Evolutionary conservation across 2,797 vertebrate species (phyloP), one percentile per base, ranked within the genome.

Genomic region (Thaleichthys pacificus): DNA sequence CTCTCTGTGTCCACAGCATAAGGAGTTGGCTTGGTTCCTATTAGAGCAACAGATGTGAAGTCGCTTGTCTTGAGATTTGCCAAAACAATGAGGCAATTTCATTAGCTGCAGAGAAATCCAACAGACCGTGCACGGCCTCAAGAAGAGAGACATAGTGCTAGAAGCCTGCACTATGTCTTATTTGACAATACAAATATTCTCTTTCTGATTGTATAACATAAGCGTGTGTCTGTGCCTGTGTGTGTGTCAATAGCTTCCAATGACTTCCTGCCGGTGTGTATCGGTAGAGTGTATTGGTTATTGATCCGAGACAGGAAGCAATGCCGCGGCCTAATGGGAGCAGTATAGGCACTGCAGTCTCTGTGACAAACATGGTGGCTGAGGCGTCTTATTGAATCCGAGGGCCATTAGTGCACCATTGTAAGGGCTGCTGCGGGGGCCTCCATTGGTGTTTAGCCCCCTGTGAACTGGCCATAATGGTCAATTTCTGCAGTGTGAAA

Each of bases 371-470:
- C 42, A 47, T 2, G 42, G 42, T 62, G 72, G 61, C 74, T 68
- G 77, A 77, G 74, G 82, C 84, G 75, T 80, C 82, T 87, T 81
- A 89, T 90, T 87, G 72, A 86, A 90, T 92, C 87, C 54, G 42
- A 66, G 80, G 66, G 72, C 78, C 84, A 85, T 91, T 86, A 85
- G 81, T 82, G 80, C 76, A 73, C 80, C 78, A 71, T 80, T 90
- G 69, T 79, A 73, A 77, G 86, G 68, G 77, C 81, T 75, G 77
- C 77, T 75, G 69, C 75, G 73, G 66, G 73, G 77, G 66, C 61
- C 76, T 88, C 80, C 76, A 89, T 88, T 91, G 89, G 88, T 63
- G 69, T 84, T 91, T 91, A 91, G 82, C 89, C 89, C 76, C 47
- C 76, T 42, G 73, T 87, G 86, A 89, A 89, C 89, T 77, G 74